These are phyloP conservation scores for Manis javanica DNA, from an alignment of 2,797 vertebrate species.

Conservation along the genomic window DNA sequence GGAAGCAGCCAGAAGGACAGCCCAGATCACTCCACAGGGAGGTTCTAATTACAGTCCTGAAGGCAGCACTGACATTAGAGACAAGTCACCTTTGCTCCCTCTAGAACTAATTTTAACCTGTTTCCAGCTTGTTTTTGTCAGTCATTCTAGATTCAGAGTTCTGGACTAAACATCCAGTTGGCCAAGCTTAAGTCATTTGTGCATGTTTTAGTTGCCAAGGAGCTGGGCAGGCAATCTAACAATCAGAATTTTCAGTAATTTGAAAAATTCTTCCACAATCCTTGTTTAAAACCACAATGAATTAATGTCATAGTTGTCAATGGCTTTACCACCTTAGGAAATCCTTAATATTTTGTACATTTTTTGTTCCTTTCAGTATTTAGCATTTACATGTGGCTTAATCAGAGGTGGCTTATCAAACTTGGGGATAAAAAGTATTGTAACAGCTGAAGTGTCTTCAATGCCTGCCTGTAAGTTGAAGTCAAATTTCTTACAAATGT, in stretches of 20 bases:
- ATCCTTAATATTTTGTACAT: constrained; percentile 28
- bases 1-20: neutral
- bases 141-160: neutral
- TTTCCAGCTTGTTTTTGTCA: constrained; percentile 20
- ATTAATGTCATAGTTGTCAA: neutral
- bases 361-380: constrained; percentile 88
- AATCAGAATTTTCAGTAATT: constrained; percentile 8
- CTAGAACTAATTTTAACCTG: neutral
- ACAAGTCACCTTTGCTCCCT: neutral
- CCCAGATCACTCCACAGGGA: neutral
- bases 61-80: neutral
- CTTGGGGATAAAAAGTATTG: constrained; percentile 96
- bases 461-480: constrained; percentile 96
- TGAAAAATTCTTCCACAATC: neutral
- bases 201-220: neutral
- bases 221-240: neutral
- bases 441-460: constrained; percentile 95
- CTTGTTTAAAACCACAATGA: neutral
- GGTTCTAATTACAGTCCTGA: neutral
- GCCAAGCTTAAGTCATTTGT: neutral
- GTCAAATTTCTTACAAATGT: constrained; percentile 10
- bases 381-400: constrained; percentile 96
- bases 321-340: constrained; percentile 52
- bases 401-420: constrained; percentile 95
- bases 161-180: neutral